Percentiles rank a stretch among this genome's conserved stretches.
phyloP scores from a whole-genome alignment of 2,113 vertebrate genomes.

The Vidua macroura region DNA sequence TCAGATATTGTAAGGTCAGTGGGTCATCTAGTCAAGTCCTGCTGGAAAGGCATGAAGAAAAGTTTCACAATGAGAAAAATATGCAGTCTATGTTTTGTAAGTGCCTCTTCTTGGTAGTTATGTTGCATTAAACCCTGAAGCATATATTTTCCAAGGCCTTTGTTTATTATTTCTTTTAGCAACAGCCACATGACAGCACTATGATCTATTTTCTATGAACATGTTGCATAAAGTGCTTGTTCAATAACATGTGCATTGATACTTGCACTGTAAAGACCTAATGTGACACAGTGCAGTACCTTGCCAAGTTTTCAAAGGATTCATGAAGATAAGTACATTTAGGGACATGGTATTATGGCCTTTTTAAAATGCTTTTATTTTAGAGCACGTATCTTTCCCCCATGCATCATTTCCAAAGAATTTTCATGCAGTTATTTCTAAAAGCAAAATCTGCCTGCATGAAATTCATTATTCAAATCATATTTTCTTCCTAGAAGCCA shows the following conservation, averaged over 20 bases:
- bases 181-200: background rate
- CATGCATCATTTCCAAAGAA: background rate
- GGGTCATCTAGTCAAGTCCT: background rate
- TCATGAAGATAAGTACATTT: background rate
- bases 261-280: background rate
- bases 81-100: background rate
- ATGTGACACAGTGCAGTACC: background rate
- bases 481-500: background rate
- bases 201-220: background rate
- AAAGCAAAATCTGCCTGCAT: background rate
- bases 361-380: background rate
- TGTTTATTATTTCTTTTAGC: background rate
- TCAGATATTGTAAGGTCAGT: background rate
- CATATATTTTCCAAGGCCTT: accelerated
- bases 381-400: background rate
- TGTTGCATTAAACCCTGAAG: background rate
- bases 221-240: background rate
- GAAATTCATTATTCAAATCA: background rate
- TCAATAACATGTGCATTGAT: background rate
- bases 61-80: background rate
- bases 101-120: background rate
- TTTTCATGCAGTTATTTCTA: background rate
- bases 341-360: background rate
- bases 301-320: background rate
- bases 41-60: background rate